Evolutionary conservation across 2,888 invertebrate genomes (phyloP), one percentile per base, ranked within the genome.

Genomic region (Coecobrya sp.): DNA sequence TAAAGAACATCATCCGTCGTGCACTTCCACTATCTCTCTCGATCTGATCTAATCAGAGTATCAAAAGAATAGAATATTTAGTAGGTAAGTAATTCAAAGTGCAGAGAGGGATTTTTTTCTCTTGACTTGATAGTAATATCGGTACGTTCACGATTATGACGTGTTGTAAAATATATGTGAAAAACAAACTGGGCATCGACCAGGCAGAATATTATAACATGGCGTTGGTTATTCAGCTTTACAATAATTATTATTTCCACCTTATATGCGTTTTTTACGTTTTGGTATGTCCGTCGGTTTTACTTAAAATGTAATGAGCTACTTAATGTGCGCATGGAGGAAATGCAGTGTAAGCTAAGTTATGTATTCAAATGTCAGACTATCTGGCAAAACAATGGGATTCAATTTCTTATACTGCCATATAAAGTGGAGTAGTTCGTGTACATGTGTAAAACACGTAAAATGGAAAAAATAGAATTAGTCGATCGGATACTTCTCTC

Each of bases 351-450:
- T 59, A 76, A 16, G 5, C 4, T 70, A 36, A 70, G 30, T n/a
- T 36, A 36, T 42, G 55, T 22, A 86, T 86, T 86, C 73, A 86
- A 36, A 76, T 86, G 70, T 86, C 86, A 86, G 68, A 52, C 19
- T 8, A 45, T 13, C 73, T 22, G 36, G 42, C 22, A 45, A 59
- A 55, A 86, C 86, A 86, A 86, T 86, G 73, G 86, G 52, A 52
- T 86, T 86, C 73, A 86, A 76, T 55, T 55, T 86, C 85, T 76
- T 86, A 52, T 30, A 19, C 49, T 70, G 16, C n/a, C 36, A 5
- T 49, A 36, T 73, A 73, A 86, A 73, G 73, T 86, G 22, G 73
- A 86, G 86, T 86, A 86, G 73, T 86, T 86, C 73, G 73, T 86
- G 2, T 70, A 70, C 73, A 86, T 86, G 2, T 70, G 86, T 86